Base-by-base conservation (phyloP, 2,888 invertebrate species). In the Ichneumoninae sp. region DNA sequence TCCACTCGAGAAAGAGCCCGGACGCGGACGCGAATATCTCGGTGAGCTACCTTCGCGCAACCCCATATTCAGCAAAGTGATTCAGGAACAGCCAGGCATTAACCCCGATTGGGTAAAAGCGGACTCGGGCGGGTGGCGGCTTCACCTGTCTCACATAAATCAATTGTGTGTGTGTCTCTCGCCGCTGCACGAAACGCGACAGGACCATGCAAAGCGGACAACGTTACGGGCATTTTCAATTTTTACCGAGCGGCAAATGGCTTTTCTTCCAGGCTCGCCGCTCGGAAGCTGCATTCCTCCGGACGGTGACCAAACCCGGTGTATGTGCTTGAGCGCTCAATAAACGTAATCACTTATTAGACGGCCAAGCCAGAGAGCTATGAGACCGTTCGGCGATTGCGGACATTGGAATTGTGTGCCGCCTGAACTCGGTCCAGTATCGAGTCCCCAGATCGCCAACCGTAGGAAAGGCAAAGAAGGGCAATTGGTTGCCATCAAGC, bases 341-440 rank as follows among this genome's bases (percentile, higher is more conserved):
- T 87, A 86, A 86, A 68, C 52, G 87, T 87, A 90, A 91, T 90
- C 88, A 88, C 86, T 87, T 85, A 89, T 89, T 88, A 85, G 83
- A 76, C 74, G 77, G 63, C 57, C 80, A 70, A 85, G 65, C 52
- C 60, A 40, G 66, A 69, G 44, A 47, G 16, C 36, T 57, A 75
- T 77, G 66, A 74, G 54, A 69, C 73, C 57, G 40, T 47, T 57
- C 73, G 74, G 73, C 60, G 75, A 57, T 82, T 75, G 47, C 44
- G 71, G n/a, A 71, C 66, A 79, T 60, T 40, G 77, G 60, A 74
- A 81, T 70, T 54, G 60, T 54, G 44, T 50, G 50, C 19, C 66
- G 26, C 33, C 36, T 22, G 52, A 76, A 47, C 30, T 44, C 65
- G 50, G 76, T 69, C 68, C 50, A 50, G 7, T 47, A 70, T 73